Evolutionary conservation across 2,797 vertebrate species (phyloP).

Genomic region (Sebastes vulpes): DNA sequence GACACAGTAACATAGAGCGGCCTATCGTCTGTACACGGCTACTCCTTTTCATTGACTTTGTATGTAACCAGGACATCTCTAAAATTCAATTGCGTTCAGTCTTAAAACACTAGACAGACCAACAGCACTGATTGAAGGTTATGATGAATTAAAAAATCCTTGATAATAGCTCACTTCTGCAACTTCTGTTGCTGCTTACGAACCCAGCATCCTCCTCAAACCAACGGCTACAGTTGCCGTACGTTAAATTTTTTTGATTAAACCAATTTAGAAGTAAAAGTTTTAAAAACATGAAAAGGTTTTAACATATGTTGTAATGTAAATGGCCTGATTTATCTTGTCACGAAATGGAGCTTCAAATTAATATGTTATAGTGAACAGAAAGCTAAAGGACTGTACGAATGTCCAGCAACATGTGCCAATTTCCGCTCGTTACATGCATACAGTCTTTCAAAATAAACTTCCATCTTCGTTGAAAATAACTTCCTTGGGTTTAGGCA

Average conservation of each 20-base stretch:
- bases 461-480: too few species aligned
- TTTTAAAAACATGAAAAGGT: neutral
- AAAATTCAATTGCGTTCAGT: neutral
- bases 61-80: neutral
- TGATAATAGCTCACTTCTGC: neutral
- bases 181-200: neutral
- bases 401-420: too few species aligned
- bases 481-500: too few species aligned
- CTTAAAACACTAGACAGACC: neutral
- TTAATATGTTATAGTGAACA: neutral
- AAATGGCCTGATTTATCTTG: neutral
- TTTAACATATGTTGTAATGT: neutral
- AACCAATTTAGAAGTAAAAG: neutral
- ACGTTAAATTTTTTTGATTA: neutral
- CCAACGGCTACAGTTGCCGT: neutral
- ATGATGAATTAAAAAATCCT: neutral
- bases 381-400: neutral
- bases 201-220: neutral
- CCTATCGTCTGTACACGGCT: neutral
- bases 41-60: rapidly evolving
- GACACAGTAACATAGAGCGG: neutral
- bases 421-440: too few species aligned
- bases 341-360: neutral
- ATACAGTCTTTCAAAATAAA: too few species aligned
- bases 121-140: neutral